Base-by-base conservation (phyloP, 1,140 invertebrate genomes). In the Pseudoatta argentina region DNA sequence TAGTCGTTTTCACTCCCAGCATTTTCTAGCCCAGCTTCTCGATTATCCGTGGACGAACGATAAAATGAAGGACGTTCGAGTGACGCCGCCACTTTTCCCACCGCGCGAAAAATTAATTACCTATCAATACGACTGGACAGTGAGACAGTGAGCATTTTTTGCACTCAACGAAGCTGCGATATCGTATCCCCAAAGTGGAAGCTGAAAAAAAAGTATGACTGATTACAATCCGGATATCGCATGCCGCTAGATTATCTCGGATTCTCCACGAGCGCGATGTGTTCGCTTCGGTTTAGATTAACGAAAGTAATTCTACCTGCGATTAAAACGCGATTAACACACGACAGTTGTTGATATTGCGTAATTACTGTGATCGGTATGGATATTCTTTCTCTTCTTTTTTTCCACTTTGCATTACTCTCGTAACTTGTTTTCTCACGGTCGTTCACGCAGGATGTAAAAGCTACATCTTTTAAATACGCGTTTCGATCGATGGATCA, bases 51-150 rank as follows among this genome's bases (percentile, higher is more conserved):
- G 44, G 44, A 30, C 21, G 18, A 27, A 14, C 61, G 72, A 27
- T 66, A 24, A 61, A 69, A 79, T 55, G 48, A 44, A 7, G 77
- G 14, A 71, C 64, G 12, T 55, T 12, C 61, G 39, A 24, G 76
- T 39, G 77, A 79, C 34, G 48, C 30, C 61, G 76, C n/a, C 48
- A 71, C 48, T 71, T 81, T 81, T 1, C 48, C 12, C 30, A n/a
- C 34, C 69, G 59, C 27, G 1, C 8, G 76, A 88, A 77, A 90
- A 88, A 90, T 90, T 90, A 86, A 91, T 90, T 90, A 90, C 89
- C 76, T 55, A 69, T 78, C 81, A 76, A 44, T 86, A 75, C 64
- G 44, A 79, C 14, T 73, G 78, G 72, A 78, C 44, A 71, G 69
- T 44, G 59, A 51, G 73, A 14, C 10, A 5, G n/a, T n/a, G n/a